A percentile compares a stretch with the other conserved stretches of the same genome.
Evolutionary conservation across 2,113 vertebrate species (phyloP).

Genomic region (Xenus cinereus): DNA sequence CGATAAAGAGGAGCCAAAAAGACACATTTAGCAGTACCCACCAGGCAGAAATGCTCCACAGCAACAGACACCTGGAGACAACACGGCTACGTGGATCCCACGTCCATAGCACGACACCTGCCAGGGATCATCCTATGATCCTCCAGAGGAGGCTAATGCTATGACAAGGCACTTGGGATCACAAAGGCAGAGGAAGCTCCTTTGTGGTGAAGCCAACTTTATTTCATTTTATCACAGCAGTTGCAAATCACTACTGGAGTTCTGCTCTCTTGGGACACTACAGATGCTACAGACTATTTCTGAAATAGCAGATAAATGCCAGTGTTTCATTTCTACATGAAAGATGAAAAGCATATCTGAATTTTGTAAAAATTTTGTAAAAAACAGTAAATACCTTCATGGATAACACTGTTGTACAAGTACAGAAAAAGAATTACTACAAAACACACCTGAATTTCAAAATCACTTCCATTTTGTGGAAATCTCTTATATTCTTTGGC

Average conservation of each 20-base stretch:
- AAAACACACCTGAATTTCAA: neutral
- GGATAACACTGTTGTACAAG: neutral
- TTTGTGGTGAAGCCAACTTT: neutral
- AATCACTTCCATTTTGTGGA: neutral
- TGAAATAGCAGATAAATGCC: neutral
- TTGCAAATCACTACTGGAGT: neutral
- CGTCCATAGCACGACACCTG: fast-evolving
- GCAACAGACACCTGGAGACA: neutral
- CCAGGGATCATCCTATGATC: neutral
- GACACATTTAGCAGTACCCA: fast-evolving
- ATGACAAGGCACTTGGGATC: neutral
- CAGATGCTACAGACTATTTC: neutral
- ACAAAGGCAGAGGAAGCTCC: neutral
- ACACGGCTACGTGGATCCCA: fast-evolving
- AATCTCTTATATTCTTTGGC: neutral
- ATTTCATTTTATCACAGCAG: neutral
- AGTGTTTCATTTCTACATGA: neutral
- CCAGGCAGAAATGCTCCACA: neutral
- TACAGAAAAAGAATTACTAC: neutral
- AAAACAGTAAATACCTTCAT: neutral
- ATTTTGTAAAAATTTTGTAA: neutral
- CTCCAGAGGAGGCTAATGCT: fast-evolving
- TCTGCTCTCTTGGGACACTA: neutral
- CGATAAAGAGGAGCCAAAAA: neutral
- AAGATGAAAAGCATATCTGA: neutral